A percentile compares a stretch with the other conserved stretches of the same genome.
Evolutionary conservation across 2,113 vertebrate genomes (phyloP).

Genomic region (Alosa alosa): DNA sequence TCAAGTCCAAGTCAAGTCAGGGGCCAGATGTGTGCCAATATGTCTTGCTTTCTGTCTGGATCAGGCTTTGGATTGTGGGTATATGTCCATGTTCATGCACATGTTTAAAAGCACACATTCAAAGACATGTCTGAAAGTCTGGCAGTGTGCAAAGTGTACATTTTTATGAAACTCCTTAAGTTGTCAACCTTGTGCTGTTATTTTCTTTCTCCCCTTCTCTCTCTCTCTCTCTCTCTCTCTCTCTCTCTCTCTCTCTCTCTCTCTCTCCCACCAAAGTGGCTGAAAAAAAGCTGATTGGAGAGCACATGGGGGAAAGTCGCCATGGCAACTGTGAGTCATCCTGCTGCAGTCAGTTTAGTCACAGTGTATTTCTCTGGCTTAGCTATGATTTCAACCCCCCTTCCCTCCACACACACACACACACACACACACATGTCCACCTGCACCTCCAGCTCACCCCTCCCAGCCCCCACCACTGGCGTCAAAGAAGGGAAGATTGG

Average conservation of each 20-base stretch:
- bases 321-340: conserved; percentile 78
- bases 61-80: neutral
- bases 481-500: neutral
- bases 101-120: neutral
- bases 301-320: conserved; percentile 67
- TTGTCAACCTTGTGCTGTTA: too few species aligned
- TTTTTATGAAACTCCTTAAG: too few species aligned
- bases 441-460: neutral
- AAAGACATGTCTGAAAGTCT: neutral
- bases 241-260: conserved; percentile 28
- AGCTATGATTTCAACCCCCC: conserved; percentile 17
- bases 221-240: neutral
- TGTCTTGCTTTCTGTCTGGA: neutral
- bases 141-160: neutral
- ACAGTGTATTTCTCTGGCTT: conserved; percentile 49
- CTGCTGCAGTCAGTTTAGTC: conserved; percentile 67
- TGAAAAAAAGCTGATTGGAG: conserved; percentile 57
- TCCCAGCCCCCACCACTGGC: neutral
- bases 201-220: neutral
- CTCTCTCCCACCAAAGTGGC: neutral
- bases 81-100: neutral
- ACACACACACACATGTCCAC: neutral
- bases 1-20: neutral
- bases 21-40: neutral
- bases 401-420: neutral